Evolutionary conservation across 2,888 invertebrate species (phyloP), one percentile per base, ranked within the genome.

Genomic region (Drosophila pseudotalamancana): DNA sequence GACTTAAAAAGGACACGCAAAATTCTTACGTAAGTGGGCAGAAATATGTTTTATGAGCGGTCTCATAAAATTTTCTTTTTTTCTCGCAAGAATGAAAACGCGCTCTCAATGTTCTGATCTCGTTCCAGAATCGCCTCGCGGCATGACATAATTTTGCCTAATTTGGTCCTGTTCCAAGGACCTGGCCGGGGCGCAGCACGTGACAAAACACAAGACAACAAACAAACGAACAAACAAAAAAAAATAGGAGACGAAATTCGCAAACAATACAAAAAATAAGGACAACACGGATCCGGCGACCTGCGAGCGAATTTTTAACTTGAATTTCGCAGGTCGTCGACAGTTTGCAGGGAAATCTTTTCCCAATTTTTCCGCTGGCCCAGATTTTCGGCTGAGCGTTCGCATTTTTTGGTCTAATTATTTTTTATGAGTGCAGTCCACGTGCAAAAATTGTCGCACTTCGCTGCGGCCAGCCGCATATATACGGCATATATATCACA

Each of bases 371-470:
- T 54, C 50, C 19, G 6, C 14, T 16, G 4, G 16, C 1, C 19
- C 9, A 19, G 53, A 37, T 37, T 46, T 57, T 32, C 32, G 37
- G 37, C 25, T 46, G 40, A 68, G 56, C 69, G 81, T 46, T 61
- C 71, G 56, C 83, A 89, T 88, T 89, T 89, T 88, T 89, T 89
- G 89, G 67, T 76, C 88, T 89, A 88, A 88, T 88, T 88, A 89
- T 89, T 89, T 88, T 88, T 87, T 88, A 88, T 89, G 87, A 77
- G 87, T 84, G 72, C 82, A 81, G 64, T 70, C 65, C 71, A 63
- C 79, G 70, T 62, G 80, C 70, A 72, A 73, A 84, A 84, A 81
- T 76, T 83, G 87, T 81, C 82, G 73, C 85, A 83, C 84, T 87
- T 72, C 81, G 63, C 67, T 83, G 82, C 48, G 83, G 87, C 62